These are phyloP conservation scores for Staurois parvus DNA, from an alignment of 2,797 vertebrate species.

Conservation along the genomic window DNA sequence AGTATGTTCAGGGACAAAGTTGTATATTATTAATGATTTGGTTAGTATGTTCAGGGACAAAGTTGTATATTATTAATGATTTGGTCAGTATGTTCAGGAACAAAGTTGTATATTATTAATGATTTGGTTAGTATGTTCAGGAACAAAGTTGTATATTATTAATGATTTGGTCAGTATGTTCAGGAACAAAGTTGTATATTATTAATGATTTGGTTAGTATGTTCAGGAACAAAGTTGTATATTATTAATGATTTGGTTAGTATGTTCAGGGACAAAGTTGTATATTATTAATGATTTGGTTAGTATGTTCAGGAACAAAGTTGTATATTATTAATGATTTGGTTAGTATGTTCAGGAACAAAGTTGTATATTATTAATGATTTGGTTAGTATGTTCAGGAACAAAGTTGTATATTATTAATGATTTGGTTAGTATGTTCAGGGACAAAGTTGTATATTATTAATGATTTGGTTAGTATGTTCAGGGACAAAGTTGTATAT, in stretches of 20 bases:
- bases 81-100: background rate
- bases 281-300: constrained; percentile 1
- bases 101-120: too few species aligned
- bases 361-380: constrained; percentile 3
- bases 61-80: background rate
- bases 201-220: background rate
- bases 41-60: background rate
- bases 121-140: background rate
- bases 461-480: background rate
- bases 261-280: too few species aligned
- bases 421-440: background rate
- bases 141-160: too few species aligned
- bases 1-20: too few species aligned
- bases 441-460: too few species aligned
- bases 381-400: background rate
- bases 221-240: too few species aligned
- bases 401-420: too few species aligned
- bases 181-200: too few species aligned
- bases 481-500: too few species aligned
- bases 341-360: background rate
- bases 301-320: background rate
- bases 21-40: constrained; percentile 6
- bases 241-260: background rate
- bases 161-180: background rate
- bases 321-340: constrained; percentile 6